Base-by-base conservation (phyloP, 1,140 invertebrate genomes). In the Nebria ingens region DNA sequence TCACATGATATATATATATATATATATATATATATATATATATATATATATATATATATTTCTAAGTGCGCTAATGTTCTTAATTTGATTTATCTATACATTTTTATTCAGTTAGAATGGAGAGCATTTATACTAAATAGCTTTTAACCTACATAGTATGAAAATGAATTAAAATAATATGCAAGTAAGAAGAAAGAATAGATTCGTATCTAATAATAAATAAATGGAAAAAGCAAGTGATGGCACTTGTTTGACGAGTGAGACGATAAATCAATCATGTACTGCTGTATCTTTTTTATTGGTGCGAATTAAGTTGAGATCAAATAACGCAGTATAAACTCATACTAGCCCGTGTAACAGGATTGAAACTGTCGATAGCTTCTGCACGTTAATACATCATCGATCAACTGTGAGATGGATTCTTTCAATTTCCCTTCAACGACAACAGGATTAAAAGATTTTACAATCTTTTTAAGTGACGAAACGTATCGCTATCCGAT, bases 401-500 rank as follows among this genome's bases (percentile, higher is more conserved):
- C 40, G 40, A 45, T 45, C 40, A 45, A 45, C 6, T 45, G 40
- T 45, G 40, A 6, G 40, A 45, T 45, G 40, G 40, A 45, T 45
- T 45, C 40, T 17, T 6, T 6, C 40, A 45, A 45, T 45, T 17
- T 45, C 15, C 15, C 17, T 12, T 45, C 40, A 9, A 17, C 9
- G 40, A 45, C 40, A 45, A 45, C 40, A 17, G 40, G 40, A 45
- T 45, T 45, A 45, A 17, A 45, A 45, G 40, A 45, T 45, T 45
- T 45, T 45, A 45, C 17, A 45, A 45, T 45, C 40, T 45, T 45
- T 45, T 45, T 45, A 45, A 45, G 40, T 45, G 40, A 45, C 40
- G 40, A 45, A 6, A 4, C 15, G 40, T 45, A 12, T 17, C 40
- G 40, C 9, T 45, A 11, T 45, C 17, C 40, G 25, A 45, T 17